A percentile compares a stretch with the other conserved stretches of the same genome.
phyloP scores from a whole-genome alignment of 2,797 vertebrate species.

The Sternotherus odoratus region DNA sequence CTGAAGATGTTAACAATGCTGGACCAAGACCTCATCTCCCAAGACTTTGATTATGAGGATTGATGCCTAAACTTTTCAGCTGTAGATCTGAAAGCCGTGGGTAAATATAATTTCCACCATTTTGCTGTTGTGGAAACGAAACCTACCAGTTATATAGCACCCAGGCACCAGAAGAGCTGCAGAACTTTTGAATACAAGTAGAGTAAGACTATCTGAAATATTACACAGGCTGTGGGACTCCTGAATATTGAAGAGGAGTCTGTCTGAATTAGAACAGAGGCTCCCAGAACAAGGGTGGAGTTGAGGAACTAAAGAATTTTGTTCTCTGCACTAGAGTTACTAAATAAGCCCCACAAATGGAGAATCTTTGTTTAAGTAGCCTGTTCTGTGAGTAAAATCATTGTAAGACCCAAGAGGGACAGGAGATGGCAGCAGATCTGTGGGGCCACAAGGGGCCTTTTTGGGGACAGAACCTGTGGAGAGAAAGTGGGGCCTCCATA shows the following conservation, averaged over 20 bases:
- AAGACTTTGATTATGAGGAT: background rate
- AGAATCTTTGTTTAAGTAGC: background rate
- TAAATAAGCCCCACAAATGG: background rate
- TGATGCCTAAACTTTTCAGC: background rate
- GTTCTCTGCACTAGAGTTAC: background rate
- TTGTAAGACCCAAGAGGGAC: background rate
- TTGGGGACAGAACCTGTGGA: background rate
- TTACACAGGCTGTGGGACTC: background rate
- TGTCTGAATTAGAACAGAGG: background rate
- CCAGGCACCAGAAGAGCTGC: background rate
- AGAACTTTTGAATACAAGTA: background rate
- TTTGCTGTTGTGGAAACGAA: background rate
- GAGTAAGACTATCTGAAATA: background rate
- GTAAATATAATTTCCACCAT: accelerated
- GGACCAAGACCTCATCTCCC: background rate
- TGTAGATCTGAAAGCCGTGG: background rate
- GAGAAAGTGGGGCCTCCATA: background rate
- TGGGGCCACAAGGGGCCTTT: no score
- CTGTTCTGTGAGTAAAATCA: background rate
- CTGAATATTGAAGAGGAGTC: background rate
- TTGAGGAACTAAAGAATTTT: background rate
- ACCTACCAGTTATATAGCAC: background rate
- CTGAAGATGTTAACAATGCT: background rate
- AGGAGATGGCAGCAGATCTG: background rate
- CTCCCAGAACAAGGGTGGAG: background rate